Evolutionary conservation across 2,888 invertebrate genomes (phyloP).

Genomic region (Cheilosia vernalis): DNA sequence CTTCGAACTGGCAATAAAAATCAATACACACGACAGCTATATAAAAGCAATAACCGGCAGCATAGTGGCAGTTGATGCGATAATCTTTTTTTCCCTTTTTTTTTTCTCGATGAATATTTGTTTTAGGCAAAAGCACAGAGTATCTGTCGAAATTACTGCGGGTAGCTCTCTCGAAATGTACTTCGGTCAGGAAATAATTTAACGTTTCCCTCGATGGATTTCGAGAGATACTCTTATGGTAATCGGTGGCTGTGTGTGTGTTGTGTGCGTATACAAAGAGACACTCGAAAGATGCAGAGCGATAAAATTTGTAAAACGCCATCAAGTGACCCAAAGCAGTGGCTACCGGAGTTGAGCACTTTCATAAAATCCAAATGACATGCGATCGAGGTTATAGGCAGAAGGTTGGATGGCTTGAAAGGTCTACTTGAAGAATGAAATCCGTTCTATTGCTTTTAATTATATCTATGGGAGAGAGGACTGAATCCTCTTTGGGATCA

Average conservation of each 20-base stretch:
- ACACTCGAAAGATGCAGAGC: constrained; percentile 36
- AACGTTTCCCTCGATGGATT: constrained; percentile 24
- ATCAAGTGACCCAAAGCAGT: constrained; percentile 7
- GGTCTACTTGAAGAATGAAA: constrained; percentile 35
- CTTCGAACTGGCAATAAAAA: constrained; percentile 41
- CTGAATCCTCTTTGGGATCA: constrained; percentile 50
- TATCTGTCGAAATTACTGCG: constrained; percentile 68
- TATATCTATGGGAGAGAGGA: constrained; percentile 18
- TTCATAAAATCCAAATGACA: constrained; percentile 46
- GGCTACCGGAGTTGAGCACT: constrained; percentile 69
- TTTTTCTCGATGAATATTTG: constrained; percentile 62
- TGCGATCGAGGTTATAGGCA: constrained; percentile 16
- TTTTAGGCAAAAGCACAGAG: constrained; percentile 55
- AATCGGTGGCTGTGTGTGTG: constrained; percentile 24
- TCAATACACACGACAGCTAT: constrained; percentile 31
- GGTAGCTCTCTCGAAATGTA: background rate
- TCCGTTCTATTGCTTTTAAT: constrained; percentile 41
- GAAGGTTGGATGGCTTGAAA: constrained; percentile 15
- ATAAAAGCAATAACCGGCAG: background rate
- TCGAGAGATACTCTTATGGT: constrained; percentile 46
- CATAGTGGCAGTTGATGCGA: constrained; percentile 24
- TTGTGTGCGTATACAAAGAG: constrained; percentile 3
- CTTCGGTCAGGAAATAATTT: constrained; percentile 47
- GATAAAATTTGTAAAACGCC: constrained; percentile 65
- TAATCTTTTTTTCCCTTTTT: constrained; percentile 41